Percentiles rank a stretch among this genome's conserved stretches.
phyloP scores from a whole-genome alignment of 2,797 vertebrate genomes.

The Myripristis jacobus region DNA sequence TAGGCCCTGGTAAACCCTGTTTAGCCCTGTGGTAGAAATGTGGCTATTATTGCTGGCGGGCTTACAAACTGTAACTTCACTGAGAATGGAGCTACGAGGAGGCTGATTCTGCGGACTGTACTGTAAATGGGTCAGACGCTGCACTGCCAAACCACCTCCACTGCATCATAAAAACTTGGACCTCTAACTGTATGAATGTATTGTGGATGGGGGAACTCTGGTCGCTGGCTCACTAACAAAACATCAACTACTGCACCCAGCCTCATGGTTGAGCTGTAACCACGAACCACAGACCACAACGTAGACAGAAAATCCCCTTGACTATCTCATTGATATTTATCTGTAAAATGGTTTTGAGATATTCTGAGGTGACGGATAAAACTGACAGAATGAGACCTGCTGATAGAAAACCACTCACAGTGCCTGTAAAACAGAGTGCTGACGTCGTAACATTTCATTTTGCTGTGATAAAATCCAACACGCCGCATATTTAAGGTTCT shows the following conservation, averaged over 20 bases:
- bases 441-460: constrained; percentile 58
- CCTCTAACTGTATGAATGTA: constrained; percentile 54
- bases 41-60: constrained; percentile 22
- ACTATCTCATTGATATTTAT: constrained; percentile 47
- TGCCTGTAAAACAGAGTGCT: constrained; percentile 48
- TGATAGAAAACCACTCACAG: constrained; percentile 39
- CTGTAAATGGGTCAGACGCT: constrained; percentile 51
- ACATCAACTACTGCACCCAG: constrained; percentile 52
- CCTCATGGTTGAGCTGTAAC: constrained; percentile 62
- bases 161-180: constrained; percentile 72
- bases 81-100: constrained; percentile 36
- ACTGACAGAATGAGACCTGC: constrained; percentile 47
- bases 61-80: constrained; percentile 43
- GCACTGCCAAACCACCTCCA: constrained; percentile 69
- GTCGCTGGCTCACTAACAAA: constrained; percentile 54
- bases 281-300: constrained; percentile 62
- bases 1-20: constrained; percentile 3
- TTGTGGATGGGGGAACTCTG: constrained; percentile 60
- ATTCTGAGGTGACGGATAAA: constrained; percentile 41
- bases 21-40: constrained; percentile 8
- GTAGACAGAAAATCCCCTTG: constrained; percentile 38
- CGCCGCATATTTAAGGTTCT: constrained; percentile 22
- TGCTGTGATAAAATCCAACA: constrained; percentile 59
- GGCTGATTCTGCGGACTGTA: constrained; percentile 44
- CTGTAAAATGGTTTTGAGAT: constrained; percentile 35